Evolutionary conservation across 1,140 invertebrate genomes (phyloP), one percentile per base, ranked within the genome.

Genomic region (Bombus difficillimus): DNA sequence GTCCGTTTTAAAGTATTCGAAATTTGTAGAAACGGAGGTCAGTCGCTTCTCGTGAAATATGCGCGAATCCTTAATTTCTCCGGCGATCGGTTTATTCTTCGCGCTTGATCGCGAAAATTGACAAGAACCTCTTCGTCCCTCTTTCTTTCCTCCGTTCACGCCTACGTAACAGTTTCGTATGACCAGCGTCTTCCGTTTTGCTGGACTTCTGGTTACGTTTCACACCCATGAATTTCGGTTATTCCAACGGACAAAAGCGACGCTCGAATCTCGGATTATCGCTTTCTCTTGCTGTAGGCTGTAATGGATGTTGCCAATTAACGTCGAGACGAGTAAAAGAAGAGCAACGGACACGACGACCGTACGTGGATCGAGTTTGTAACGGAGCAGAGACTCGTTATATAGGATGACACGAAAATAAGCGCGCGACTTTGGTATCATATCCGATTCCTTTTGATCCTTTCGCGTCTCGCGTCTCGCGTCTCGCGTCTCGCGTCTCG

Each of bases 21-120:
- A 69, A 80, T 80, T 80, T 66, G 41, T 81, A 13, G 53, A 41
- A 64, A 64, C 59, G 13, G 80, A 81, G 69, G 80, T 64, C 80
- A 81, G 32, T 81, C 47, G 34, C 43, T 32, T 79, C 34, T 34
- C 18, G 34, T 32, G 47, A 22, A 22, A 53, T 53, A 53, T 0
- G 6, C 3, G 57, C 12, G 71, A 47, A 47, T 72, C 3, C 25
- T 64, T 47, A 28, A 74, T 74, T 82, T 81, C 57, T 12, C 43
- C 25, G 62, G 13, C 12, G n/a, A 22, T 25, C 5, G 6, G 28
- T 82, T 64, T 62, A 41, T 64, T 82, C 66, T 74, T 82, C 71
- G 39, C 71, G 34, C 10, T n/a, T 34, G 71, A 82, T 82, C 57
- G 32, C 62, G 41, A 75, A 53, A 68, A 69, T 83, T 15, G 66